phyloP scores from a whole-genome alignment of 2,113 vertebrate species.

The Mohoua ochrocephala region DNA sequence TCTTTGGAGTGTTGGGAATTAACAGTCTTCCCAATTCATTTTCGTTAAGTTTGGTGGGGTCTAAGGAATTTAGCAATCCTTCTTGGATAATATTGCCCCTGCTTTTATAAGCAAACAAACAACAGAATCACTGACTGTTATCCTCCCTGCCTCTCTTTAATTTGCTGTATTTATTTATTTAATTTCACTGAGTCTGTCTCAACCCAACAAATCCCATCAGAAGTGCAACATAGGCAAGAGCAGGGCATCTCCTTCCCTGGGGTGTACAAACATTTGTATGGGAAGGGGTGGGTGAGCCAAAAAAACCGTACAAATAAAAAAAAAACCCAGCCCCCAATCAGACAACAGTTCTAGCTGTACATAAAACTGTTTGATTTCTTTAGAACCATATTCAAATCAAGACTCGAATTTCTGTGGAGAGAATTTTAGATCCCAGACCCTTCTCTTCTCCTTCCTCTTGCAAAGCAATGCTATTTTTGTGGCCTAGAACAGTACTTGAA shows the following conservation, averaged over 20 bases:
- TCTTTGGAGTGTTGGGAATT: not conserved
- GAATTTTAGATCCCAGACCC: slow-evolving; percentile 1
- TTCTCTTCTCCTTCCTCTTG: slow-evolving; percentile 22
- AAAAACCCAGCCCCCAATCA: not conserved
- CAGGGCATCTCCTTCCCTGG: not conserved
- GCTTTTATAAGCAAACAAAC: not conserved
- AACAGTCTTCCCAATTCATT: not conserved
- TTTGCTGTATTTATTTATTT: not conserved
- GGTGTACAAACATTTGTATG: not conserved
- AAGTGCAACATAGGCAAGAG: not conserved
- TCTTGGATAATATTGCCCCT: not conserved
- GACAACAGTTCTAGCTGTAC: not conserved
- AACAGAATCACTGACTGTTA: not conserved
- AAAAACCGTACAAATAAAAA: not conserved
- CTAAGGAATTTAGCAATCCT: not conserved
- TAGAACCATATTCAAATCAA: slow-evolving; percentile 15
- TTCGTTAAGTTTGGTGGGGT: not conserved
- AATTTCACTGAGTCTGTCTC: not conserved
- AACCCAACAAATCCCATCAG: not conserved
- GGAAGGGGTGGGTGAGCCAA: not conserved
- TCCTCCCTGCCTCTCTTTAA: not conserved
- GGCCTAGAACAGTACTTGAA: slow-evolving; percentile 41
- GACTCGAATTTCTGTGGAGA: slow-evolving; percentile 16
- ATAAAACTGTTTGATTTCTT: not conserved
- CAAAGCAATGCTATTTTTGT: slow-evolving; percentile 34